Evolutionary conservation across 2,888 invertebrate genomes (phyloP), one percentile per base, ranked within the genome.

Genomic region (Tetragonisca angustula): DNA sequence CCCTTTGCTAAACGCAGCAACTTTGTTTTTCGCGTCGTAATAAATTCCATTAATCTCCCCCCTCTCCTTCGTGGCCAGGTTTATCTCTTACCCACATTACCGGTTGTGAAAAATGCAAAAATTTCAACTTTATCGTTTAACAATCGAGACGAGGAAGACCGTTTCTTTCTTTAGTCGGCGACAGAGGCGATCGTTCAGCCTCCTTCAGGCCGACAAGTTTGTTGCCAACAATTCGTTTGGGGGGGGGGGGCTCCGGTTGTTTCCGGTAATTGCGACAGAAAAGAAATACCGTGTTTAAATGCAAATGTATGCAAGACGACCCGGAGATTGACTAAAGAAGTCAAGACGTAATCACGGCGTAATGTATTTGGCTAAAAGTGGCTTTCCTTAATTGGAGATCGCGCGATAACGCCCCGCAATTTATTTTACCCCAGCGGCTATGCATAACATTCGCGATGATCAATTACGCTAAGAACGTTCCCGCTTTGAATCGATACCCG

Each of bases 381-480:
- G 76, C 71, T 71, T 68, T 62, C 61, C 83, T 83, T 83, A 83
- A 84, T 81, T 83, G 83, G 81, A 83, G 83, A 83, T 83, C 54
- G 61, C 50, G 32, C 36, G 83, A 83, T 83, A 83, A 36, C 36
- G 24, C 21, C 43, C 43, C n/a, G 76, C 76, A 76, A 83, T 83
- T 81, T 83, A 71, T 76, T 81, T 56, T 50, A 27, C 43, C 43
- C 54, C 62, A 27, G 27, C 68, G 50, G 70, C 52, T 52, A 27
- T 68, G 27, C 75, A 56, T 32, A 21, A 3, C 56, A n/a, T 64
- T 76, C 32, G 69, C 69, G 70, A 76, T 52, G 70, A 76, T 76
- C 76, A 76, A 52, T 70, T 70, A 56, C n/a, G 61, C 52, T 11
- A 9, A 24, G 52, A 56, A 67, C 65, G 4, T 56, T 54, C 36